Percentiles rank a stretch among this genome's conserved stretches.
phyloP scores from a whole-genome alignment of 1,140 invertebrate species.

The Ips nitidus region DNA sequence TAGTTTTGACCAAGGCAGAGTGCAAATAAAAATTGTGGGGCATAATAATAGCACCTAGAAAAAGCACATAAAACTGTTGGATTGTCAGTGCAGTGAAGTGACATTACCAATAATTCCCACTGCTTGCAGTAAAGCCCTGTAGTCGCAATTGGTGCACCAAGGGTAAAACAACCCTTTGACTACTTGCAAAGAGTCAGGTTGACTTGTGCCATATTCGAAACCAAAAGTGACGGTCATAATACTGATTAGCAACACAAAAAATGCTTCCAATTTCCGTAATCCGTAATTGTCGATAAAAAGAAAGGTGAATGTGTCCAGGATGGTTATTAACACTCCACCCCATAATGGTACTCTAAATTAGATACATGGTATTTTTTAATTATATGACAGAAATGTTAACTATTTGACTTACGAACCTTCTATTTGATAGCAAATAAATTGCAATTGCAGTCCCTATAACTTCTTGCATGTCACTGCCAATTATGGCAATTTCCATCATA shows the following conservation, averaged over 20 bases:
- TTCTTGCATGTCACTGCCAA: conserved; percentile 93
- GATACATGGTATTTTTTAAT: neutral
- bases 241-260: conserved; percentile 83
- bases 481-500: conserved; percentile 94
- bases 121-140: conserved; percentile 72
- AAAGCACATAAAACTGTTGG: neutral
- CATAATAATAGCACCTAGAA: conserved; percentile 80
- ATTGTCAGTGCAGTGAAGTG: neutral
- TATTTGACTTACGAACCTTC: conserved; percentile 53
- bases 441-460: conserved; percentile 91
- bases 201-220: conserved; percentile 78
- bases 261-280: conserved; percentile 82
- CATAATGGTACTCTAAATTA: conserved; percentile 78
- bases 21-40: conserved; percentile 94
- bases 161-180: conserved; percentile 82
- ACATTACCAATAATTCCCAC: conserved; percentile 78
- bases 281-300: conserved; percentile 90
- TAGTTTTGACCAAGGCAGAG: conserved; percentile 86
- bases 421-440: conserved; percentile 81
- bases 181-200: conserved; percentile 71
- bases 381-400: neutral
- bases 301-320: conserved; percentile 90
- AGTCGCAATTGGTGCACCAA: conserved; percentile 73
- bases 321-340: conserved; percentile 86
- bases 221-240: conserved; percentile 90